Base-by-base conservation (phyloP, 2,113 vertebrate species). In the Pedionomus torquatus region DNA sequence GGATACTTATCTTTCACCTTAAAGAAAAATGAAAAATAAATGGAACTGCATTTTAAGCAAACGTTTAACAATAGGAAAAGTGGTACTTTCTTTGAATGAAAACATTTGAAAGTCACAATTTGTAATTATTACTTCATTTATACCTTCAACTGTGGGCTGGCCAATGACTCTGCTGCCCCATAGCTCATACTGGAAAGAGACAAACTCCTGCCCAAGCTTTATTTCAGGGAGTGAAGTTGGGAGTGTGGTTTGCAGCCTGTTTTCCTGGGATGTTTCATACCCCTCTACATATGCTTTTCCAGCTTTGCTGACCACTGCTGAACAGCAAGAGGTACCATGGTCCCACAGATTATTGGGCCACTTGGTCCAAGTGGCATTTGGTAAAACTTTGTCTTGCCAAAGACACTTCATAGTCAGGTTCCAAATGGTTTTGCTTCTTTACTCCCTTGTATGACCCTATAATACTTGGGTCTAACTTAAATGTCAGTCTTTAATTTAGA, bases 1-100 rank as follows among this genome's bases (percentile, higher is more conserved):
- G 51, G 7, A 30, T 95, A 58, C 46, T 90, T 61, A 21, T 81
- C 54, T 91, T 92, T 80, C 49, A 46, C 70, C 25, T 51, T 75
- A 43, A 81, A 75, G 49, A 90, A 95, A 96, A 91, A 21, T 20
- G 23, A 64, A 93, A 91, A n/a, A 37, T 81, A 46, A 95, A 82
- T 51, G 24, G 57, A 66, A 17, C 37, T 69, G 63, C 84, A 79
- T 96, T 88, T 54, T 57, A 77, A 70, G 28, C 39, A 63, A 5
- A 35, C 18, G 8, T 70, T 89, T 82, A 58, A 51, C 87, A 82
- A 39, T 46, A 65, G 11, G 35, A 37, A 49, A 82, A 74, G 33
- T 23, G 20, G 13, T 46, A 37, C 1, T 13, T 19, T 66, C 76
- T 90, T 61, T 26, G 37, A 83, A 81, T 63, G 23, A 95, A 64